These are phyloP conservation scores for Keiferia lycopersicella DNA, from an alignment of 2,888 invertebrate species.

Conservation along the genomic window DNA sequence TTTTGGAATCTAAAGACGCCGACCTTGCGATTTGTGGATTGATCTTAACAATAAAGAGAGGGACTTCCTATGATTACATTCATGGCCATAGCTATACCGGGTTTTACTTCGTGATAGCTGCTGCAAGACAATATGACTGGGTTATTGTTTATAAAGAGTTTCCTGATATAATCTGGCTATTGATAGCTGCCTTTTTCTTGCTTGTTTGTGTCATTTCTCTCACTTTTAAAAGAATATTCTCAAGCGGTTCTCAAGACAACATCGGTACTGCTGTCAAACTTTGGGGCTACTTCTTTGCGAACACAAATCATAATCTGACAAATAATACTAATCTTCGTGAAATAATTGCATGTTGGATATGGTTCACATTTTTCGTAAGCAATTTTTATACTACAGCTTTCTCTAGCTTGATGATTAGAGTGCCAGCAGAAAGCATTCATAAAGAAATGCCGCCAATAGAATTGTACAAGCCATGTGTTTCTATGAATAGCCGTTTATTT, in stretches of 20 bases:
- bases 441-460: not conserved
- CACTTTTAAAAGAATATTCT: not conserved
- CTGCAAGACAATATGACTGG: conserved; percentile 22
- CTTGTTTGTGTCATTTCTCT: not conserved
- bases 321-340: conserved; percentile 23
- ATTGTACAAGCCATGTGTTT: not conserved
- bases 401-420: conserved; percentile 29
- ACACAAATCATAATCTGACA: conserved; percentile 26
- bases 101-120: conserved; percentile 17
- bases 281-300: conserved; percentile 32
- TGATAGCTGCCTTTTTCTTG: not conserved
- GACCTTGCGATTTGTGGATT: conserved; percentile 31
- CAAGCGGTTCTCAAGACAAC: not conserved
- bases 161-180: not conserved
- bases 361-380: conserved; percentile 32
- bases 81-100: conserved; percentile 25
- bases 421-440: no score
- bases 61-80: conserved; percentile 26
- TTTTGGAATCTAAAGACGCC: conserved; percentile 20
- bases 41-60: conserved; percentile 28
- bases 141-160: conserved; percentile 29
- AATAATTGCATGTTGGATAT: conserved; percentile 34
- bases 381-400: conserved; percentile 35
- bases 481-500: not conserved
- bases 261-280: conserved; percentile 13